These are phyloP conservation scores for Vulpes lagopus DNA, from an alignment of 2,113 vertebrate species.

Conservation along the genomic window DNA sequence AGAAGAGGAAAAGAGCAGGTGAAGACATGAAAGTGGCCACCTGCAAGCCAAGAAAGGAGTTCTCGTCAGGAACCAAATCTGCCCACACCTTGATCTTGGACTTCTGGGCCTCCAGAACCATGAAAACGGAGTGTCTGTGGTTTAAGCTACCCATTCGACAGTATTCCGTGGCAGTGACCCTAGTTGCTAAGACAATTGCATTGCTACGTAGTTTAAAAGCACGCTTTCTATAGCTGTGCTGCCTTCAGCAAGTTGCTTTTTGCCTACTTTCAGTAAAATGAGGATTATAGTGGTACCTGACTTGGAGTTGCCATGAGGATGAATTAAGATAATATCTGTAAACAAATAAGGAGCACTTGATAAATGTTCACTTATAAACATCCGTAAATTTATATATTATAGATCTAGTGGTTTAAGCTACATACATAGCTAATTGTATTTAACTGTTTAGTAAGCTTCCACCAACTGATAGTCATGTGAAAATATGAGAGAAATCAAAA, in stretches of 20 bases:
- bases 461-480: background rate
- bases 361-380: constrained; percentile 14
- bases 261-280: constrained; percentile 47
- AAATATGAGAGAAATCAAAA: constrained; percentile 42
- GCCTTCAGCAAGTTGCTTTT: background rate
- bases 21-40: background rate
- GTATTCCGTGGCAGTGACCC: background rate
- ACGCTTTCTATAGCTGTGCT: background rate
- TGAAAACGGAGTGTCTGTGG: background rate
- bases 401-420: constrained; percentile 10
- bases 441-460: constrained; percentile 53
- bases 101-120: background rate
- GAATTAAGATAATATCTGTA: constrained; percentile 23
- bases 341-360: background rate
- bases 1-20: background rate
- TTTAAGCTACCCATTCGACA: background rate
- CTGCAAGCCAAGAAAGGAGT: background rate
- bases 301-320: background rate
- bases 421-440: background rate
- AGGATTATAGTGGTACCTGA: background rate
- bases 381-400: background rate
- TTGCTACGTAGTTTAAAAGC: background rate
- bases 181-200: background rate
- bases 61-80: background rate
- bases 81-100: background rate